phyloP scores from a whole-genome alignment of 2,888 invertebrate genomes.

The Ethmia dodecea region DNA sequence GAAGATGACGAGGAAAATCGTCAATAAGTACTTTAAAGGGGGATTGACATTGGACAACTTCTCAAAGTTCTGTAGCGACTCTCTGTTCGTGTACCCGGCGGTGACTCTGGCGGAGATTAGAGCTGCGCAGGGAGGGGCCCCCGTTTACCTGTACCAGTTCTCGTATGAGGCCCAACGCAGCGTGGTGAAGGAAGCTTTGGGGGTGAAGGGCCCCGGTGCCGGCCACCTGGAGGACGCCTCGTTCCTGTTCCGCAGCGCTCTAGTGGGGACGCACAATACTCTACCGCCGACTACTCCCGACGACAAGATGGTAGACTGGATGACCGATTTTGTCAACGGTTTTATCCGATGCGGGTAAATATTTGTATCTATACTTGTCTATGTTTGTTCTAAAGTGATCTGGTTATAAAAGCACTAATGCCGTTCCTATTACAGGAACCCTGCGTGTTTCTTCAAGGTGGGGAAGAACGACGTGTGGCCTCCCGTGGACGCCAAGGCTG shows the following conservation, averaged over 20 bases:
- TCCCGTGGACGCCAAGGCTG: slow-evolving; percentile 20
- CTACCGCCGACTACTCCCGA: slow-evolving; percentile 26
- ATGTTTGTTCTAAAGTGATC: too few relatives aligned
- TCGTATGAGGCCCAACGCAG: slow-evolving; percentile 36
- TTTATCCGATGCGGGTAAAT: slow-evolving; percentile 50
- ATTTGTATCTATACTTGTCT: slow-evolving; percentile 8
- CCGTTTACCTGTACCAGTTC: slow-evolving; percentile 50
- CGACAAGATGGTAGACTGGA: slow-evolving; percentile 38
- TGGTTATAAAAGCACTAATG: too few relatives aligned
- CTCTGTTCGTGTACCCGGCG: not conserved
- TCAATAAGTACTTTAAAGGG: not conserved
- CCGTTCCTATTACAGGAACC: too few relatives aligned
- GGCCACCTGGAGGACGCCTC: not conserved
- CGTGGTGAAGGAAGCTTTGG: not conserved
- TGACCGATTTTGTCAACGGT: slow-evolving; percentile 43
- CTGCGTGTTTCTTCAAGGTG: too few relatives aligned
- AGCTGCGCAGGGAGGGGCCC: not conserved
- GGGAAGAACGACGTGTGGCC: slow-evolving; percentile 38
- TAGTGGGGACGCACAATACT: slow-evolving; percentile 10
- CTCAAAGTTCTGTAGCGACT: not conserved
- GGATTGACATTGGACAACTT: not conserved
- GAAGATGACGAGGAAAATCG: too few relatives aligned
- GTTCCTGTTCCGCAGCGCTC: not conserved
- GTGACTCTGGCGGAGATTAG: not conserved
- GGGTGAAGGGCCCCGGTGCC: not conserved